phyloP scores from a whole-genome alignment of 1,140 invertebrate species.

The Ostrea edulis region DNA sequence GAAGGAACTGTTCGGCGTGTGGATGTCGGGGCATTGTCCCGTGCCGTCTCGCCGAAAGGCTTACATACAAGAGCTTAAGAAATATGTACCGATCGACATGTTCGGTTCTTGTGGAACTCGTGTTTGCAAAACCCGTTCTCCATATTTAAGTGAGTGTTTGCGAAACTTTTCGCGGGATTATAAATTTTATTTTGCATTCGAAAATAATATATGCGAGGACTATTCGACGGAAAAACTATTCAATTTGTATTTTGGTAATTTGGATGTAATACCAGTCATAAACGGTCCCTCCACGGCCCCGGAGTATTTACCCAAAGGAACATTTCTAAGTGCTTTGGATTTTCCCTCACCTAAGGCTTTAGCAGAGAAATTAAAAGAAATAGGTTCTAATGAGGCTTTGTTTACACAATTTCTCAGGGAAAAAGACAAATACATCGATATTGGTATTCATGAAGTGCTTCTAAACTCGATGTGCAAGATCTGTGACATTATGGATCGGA shows the following conservation, averaged over 20 bases:
- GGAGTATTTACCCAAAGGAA: not conserved
- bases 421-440: not conserved
- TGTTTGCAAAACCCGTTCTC: not conserved
- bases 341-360: not conserved
- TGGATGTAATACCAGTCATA: not conserved
- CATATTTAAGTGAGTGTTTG: not conserved
- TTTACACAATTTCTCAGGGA: not conserved
- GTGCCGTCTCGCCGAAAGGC: not conserved
- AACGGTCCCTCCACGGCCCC: not conserved
- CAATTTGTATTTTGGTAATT: not conserved
- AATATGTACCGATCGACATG: not conserved
- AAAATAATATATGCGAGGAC: slow-evolving; percentile 2
- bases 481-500: not conserved
- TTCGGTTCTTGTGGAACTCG: not conserved
- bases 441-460: not conserved
- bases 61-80: not conserved
- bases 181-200: not conserved
- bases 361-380: not conserved
- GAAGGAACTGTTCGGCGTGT: not conserved
- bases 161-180: not conserved
- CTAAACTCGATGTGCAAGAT: not conserved
- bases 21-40: not conserved
- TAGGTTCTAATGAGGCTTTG: not conserved
- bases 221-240: not conserved
- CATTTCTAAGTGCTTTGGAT: not conserved